phyloP scores from a whole-genome alignment of 2,797 vertebrate genomes.

The Neopelma chrysocephalum region DNA sequence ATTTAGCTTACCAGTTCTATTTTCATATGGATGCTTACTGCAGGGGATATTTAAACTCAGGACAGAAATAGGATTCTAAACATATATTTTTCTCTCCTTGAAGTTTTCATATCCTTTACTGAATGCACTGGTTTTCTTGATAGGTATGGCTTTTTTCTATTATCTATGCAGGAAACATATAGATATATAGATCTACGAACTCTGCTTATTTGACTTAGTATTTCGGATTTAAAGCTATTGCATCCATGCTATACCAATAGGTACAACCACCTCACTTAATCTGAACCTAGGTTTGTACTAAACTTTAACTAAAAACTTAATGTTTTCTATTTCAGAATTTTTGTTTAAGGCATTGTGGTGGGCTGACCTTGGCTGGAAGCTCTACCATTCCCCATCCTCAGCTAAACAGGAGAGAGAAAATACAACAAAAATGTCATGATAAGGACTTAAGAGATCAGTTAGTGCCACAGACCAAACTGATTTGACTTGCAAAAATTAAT shows the following conservation, averaged over 20 bases:
- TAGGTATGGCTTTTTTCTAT: accelerated
- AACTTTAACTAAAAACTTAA: not conserved
- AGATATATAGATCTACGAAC: not conserved
- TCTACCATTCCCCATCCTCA: not conserved
- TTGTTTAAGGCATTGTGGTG: not conserved
- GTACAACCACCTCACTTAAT: not conserved
- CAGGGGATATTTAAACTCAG: not conserved
- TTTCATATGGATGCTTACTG: not conserved
- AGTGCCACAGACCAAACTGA: not conserved
- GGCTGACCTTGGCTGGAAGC: not conserved
- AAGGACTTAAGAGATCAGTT: no score
- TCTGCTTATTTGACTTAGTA: not conserved
- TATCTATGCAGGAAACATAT: accelerated
- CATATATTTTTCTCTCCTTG: not conserved
- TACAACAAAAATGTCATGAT: not conserved
- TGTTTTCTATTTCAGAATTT: not conserved
- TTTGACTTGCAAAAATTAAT: not conserved
- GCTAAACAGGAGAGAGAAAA: not conserved
- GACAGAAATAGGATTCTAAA: not conserved
- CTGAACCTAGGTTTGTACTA: not conserved
- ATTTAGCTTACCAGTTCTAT: not conserved
- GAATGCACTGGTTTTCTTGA: not conserved
- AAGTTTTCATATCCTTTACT: not conserved
- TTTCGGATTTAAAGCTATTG: not conserved
- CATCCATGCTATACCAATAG: not conserved